Conservation (phyloP, 2,888 invertebrate species). For the Sialis lutaria region DNA sequence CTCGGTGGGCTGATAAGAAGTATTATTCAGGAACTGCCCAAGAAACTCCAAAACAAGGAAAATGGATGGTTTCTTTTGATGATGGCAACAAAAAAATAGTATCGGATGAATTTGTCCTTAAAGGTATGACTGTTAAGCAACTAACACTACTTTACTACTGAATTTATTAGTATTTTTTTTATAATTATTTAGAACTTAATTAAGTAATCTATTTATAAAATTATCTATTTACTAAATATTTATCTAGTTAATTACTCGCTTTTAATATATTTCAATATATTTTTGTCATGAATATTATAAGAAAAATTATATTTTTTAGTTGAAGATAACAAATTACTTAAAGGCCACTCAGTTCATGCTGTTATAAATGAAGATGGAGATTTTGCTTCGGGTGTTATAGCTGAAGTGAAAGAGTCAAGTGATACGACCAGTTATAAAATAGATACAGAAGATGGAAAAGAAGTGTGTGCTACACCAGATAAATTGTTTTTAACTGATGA, state of each 20-base stretch:
- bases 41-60: constrained; percentile 35
- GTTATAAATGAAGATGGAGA: constrained; percentile 30
- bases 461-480: constrained; percentile 32
- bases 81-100: constrained; percentile 40
- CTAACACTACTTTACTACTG: too few relatives aligned
- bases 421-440: constrained; percentile 27
- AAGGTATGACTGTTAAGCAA: constrained; percentile 11
- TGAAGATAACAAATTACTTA: constrained; percentile 24
- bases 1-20: constrained; percentile 49
- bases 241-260: too few relatives aligned
- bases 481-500: constrained; percentile 37
- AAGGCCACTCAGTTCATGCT: constrained; percentile 36
- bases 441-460: constrained; percentile 19
- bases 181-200: too few relatives aligned
- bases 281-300: too few relatives aligned
- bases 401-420: constrained; percentile 27
- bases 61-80: constrained; percentile 43
- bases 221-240: too few relatives aligned
- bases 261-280: too few relatives aligned
- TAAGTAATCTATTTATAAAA: too few relatives aligned
- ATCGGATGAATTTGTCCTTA: constrained; percentile 39
- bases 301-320: too few relatives aligned
- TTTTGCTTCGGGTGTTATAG: constrained; percentile 33
- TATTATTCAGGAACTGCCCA: constrained; percentile 45
- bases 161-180: too few relatives aligned